Evolutionary conservation across 2,113 vertebrate genomes (phyloP).

Genomic region (Indri indri): DNA sequence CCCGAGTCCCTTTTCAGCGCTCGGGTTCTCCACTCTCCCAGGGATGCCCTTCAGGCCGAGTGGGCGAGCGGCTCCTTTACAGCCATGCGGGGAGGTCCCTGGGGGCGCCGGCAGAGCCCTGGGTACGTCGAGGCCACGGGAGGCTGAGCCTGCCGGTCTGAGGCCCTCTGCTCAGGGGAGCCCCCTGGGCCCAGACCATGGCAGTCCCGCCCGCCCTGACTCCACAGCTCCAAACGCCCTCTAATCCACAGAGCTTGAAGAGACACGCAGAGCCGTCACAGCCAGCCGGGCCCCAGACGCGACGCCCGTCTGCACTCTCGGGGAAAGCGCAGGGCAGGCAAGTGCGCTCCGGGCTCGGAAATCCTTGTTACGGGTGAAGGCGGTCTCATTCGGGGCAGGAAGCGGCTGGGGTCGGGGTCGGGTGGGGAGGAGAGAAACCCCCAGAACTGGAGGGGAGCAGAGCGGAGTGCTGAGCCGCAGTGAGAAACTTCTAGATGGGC

Average conservation of each 20-base stretch:
- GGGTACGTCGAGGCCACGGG: not conserved
- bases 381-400: not conserved
- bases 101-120: not conserved
- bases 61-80: not conserved
- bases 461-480: not conserved
- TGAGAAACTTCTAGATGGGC: not conserved
- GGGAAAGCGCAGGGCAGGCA: not conserved
- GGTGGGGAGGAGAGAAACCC: not conserved
- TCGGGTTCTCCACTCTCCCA: accelerated
- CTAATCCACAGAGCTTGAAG: not conserved
- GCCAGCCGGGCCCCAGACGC: not conserved
- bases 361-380: not conserved
- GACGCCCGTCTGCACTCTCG: not conserved
- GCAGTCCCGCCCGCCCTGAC: not conserved
- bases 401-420: not conserved
- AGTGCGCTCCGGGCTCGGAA: not conserved
- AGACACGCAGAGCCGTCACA: not conserved
- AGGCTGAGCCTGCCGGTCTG: not conserved
- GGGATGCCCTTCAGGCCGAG: not conserved
- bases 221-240: not conserved
- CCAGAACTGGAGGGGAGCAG: not conserved
- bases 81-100: accelerated
- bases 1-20: not conserved
- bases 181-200: not conserved
- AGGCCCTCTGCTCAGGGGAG: not conserved